Evolutionary conservation across 2,113 vertebrate genomes (phyloP).

Genomic region (Anarhynchus alexandrinus): DNA sequence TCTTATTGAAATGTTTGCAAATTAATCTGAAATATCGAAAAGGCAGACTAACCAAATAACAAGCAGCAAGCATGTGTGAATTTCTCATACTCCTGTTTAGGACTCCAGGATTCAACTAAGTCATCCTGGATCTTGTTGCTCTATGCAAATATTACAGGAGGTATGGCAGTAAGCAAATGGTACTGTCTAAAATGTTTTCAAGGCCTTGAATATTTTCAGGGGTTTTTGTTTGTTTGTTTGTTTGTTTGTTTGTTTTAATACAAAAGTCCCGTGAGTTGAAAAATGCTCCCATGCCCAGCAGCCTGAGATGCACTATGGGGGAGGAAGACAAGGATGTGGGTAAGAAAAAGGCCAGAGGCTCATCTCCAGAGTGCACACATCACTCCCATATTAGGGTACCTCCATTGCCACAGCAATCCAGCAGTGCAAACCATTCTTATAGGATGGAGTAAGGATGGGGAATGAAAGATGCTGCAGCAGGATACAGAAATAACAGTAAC

Average conservation of each 20-base stretch:
- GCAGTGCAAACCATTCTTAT: accelerated
- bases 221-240: background rate
- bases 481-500: background rate
- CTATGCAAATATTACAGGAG: background rate
- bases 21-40: background rate
- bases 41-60: background rate
- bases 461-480: background rate
- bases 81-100: background rate
- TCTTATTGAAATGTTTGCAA: background rate
- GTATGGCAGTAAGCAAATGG: background rate
- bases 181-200: background rate
- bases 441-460: background rate
- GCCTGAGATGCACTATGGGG: background rate
- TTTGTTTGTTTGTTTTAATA: background rate
- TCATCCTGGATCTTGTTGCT: background rate
- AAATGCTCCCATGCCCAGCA: background rate
- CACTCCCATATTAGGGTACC: background rate
- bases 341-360: background rate
- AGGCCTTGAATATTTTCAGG: background rate
- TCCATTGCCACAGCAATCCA: background rate
- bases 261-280: background rate
- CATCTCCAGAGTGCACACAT: background rate
- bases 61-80: background rate
- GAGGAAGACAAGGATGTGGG: background rate
- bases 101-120: background rate